Base-by-base conservation (phyloP, 2,113 vertebrate species). In the Dicaeum eximium region DNA sequence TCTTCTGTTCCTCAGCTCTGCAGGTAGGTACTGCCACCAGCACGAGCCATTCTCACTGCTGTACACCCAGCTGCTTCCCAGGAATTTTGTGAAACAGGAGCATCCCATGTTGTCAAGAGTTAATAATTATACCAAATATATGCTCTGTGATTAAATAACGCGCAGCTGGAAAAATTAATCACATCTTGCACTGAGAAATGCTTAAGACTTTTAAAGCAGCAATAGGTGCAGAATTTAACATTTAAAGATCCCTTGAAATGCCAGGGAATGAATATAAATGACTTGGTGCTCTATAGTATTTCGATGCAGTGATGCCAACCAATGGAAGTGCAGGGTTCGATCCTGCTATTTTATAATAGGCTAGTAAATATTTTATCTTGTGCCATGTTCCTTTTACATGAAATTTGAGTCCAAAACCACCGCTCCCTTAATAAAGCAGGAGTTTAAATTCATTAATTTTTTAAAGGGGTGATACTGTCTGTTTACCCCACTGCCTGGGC, bases 181-280 rank as follows among this genome's bases (percentile, higher is more conserved):
- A 66, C 70, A 60, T 91, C 78, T 54, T 75, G 65, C 79, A 86
- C 73, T 91, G 88, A 94, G 82, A 82, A 80, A 71, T 24, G 47
- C 77, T 93, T 77, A 90, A 90, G 81, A 86, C 81, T 96, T 95
- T 86, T 90, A 96, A 90, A 92, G 77, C 88, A 82, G 53, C 84
- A 89, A 92, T 93, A 80, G 94, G 92, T 95, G 82, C 71, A 64
- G 56, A 94, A 64, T 88, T 86, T 94, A 94, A 95, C 91, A 85
- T 96, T 93, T 95, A 86, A 93, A 94, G 90, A 69, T 81, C 85
- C 79, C 61, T 89, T 87, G 88, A 97, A 97, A 96, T 95, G 91
- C 94, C 90, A 88, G 61, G 86, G 87, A 94, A 87, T 96, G 90
- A 95, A 96, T 97, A 94, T 94, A 91, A 93, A 96, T 93, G 37